Evolutionary conservation across 2,888 invertebrate species (phyloP).

Genomic region (Portevinia maculata): DNA sequence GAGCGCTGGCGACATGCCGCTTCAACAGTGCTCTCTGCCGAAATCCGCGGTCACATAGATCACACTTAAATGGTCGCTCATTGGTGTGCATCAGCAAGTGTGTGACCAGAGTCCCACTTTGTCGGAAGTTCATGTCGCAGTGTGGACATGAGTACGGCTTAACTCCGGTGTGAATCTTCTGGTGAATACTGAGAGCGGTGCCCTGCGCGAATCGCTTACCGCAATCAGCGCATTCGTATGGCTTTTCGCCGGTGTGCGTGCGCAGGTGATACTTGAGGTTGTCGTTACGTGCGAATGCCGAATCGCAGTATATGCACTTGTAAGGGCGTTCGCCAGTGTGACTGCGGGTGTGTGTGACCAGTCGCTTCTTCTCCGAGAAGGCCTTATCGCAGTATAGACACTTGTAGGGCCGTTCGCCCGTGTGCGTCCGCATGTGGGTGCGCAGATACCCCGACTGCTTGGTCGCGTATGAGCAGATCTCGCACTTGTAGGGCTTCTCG

Average conservation of each 20-base stretch:
- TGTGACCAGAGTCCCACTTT: conserved; percentile 63
- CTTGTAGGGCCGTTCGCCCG: conserved; percentile 61
- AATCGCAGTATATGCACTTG: conserved; percentile 63
- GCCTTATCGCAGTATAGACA: conserved; percentile 60
- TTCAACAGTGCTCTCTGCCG: conserved; percentile 50
- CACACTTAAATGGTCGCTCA: conserved; percentile 67
- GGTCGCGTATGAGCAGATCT: conserved; percentile 67
- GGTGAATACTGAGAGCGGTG: conserved; percentile 54
- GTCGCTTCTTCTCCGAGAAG: conserved; percentile 59
- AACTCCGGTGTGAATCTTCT: conserved; percentile 64
- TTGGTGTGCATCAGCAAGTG: conserved; percentile 66
- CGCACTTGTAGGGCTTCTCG: conserved; percentile 67
- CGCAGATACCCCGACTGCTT: conserved; percentile 65
- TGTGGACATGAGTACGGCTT: conserved; percentile 67
- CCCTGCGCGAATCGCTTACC: conserved; percentile 64
- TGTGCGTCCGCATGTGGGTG: conserved; percentile 66
- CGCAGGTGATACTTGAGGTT: conserved; percentile 67
- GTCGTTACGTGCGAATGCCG: conserved; percentile 64
- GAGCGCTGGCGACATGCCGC: conserved; percentile 47
- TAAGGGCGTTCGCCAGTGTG: conserved; percentile 67
- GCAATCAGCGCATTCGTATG: conserved; percentile 59
- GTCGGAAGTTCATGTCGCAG: conserved; percentile 61
- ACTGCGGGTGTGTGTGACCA: conserved; percentile 61
- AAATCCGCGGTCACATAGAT: conserved; percentile 61
- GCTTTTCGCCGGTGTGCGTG: conserved; percentile 65